Conservation (phyloP, 2,113 vertebrate species). For the Lathamus discolor region DNA sequence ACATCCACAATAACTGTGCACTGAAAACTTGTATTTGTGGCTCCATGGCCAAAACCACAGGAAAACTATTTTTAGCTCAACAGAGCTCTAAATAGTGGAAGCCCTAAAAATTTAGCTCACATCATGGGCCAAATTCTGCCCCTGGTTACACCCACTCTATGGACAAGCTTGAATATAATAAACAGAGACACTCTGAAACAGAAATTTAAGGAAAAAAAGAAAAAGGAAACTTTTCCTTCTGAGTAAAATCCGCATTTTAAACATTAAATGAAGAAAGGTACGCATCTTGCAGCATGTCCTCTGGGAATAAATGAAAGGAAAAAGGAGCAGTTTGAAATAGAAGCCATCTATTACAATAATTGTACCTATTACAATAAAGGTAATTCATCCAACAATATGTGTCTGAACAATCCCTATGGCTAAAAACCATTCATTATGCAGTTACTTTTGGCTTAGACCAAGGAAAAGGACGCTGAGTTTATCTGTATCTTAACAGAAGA, state of each 20-base stretch:
- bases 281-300: not conserved
- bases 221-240: not conserved
- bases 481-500: conserved; percentile 8
- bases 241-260: not conserved
- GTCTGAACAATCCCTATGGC: not conserved
- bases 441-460: not conserved
- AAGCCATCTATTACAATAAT: not conserved
- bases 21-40: conserved; percentile 58
- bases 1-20: conserved; percentile 40
- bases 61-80: conserved; percentile 55
- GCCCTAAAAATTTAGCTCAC: conserved; percentile 54
- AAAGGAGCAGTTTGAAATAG: not conserved
- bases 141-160: conserved; percentile 55
- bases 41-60: conserved; percentile 64
- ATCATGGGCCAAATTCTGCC: conserved; percentile 55
- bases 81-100: conserved; percentile 55
- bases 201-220: not conserved
- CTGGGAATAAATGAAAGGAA: not conserved
- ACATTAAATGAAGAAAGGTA: not conserved
- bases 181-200: conserved; percentile 8
- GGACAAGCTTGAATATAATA: conserved; percentile 11
- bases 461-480: not conserved
- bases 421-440: not conserved
- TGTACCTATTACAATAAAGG: not conserved
- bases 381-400: not conserved